Evolutionary conservation across 2,888 invertebrate species (phyloP).

Genomic region (Rhynchonema sp.): DNA sequence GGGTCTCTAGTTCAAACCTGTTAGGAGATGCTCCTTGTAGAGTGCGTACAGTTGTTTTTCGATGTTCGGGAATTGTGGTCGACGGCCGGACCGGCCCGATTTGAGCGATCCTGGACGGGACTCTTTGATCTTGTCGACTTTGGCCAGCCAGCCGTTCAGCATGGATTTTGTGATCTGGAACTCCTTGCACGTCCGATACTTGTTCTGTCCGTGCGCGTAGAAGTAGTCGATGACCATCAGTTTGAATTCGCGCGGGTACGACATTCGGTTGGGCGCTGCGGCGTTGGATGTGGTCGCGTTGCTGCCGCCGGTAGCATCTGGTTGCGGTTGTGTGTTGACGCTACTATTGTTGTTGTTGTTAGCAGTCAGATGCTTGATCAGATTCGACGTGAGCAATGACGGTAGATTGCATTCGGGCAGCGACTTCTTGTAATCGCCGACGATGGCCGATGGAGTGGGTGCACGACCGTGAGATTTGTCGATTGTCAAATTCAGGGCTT

Average conservation of each 20-base stretch:
- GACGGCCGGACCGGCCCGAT: conserved; percentile 15
- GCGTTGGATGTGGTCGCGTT: not conserved
- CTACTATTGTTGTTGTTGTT: no score
- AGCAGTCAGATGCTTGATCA: not conserved
- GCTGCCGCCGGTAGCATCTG: no score
- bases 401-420: no score
- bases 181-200: conserved; percentile 18
- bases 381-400: not conserved
- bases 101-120: conserved; percentile 19
- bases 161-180: conserved; percentile 15
- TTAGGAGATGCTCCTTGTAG: conserved; percentile 6
- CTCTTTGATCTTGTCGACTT: conserved; percentile 16
- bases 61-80: conserved; percentile 17
- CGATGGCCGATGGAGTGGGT: no score
- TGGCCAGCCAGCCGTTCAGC: conserved; percentile 20
- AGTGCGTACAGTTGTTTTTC: conserved; percentile 14
- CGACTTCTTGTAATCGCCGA: no score
- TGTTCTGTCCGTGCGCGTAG: conserved; percentile 17
- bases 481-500: no score
- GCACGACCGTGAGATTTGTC: no score
- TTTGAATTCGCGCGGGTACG: conserved; percentile 21
- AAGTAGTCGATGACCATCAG: conserved; percentile 20
- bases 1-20: no score
- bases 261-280: conserved; percentile 12
- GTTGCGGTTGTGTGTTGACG: no score